Conservation (phyloP, 2,888 invertebrate genomes). For the Acanthococcus lagerstroemiae region DNA sequence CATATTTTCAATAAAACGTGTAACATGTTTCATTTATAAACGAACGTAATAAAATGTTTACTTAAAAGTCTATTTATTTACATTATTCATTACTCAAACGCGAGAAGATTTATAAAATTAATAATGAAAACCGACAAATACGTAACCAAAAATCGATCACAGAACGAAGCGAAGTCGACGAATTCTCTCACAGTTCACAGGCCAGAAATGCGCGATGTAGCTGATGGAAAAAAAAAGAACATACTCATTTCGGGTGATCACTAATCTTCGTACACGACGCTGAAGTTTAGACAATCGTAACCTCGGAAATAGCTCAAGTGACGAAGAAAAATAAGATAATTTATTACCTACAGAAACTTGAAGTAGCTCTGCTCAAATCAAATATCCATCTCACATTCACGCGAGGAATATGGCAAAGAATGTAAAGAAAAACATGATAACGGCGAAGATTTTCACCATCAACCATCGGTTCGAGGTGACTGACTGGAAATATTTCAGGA, state of each 20-base stretch:
- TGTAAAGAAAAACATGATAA: constrained; percentile 96
- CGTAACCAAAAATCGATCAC: background rate
- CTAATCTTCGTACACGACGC: too few species aligned
- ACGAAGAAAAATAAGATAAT: background rate
- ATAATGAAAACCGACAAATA: background rate
- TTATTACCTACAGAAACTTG: background rate
- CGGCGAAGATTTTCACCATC: constrained; percentile 98
- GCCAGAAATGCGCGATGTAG: too few species aligned
- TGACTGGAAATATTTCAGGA: constrained; percentile 93
- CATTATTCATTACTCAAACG: background rate
- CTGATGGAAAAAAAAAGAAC: too few species aligned
- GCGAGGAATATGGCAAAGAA: constrained; percentile 97
- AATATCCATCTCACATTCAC: constrained; percentile 43
- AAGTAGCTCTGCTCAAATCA: background rate
- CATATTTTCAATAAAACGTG: background rate
- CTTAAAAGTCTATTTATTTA: background rate
- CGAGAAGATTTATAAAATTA: background rate
- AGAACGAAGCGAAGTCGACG: background rate
- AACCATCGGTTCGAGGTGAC: constrained; percentile 96
- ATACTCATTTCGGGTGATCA: too few species aligned
- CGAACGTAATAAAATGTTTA: background rate
- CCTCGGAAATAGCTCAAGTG: background rate
- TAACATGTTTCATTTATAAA: background rate
- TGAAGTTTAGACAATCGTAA: background rate
- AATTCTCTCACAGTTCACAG: background rate